These are phyloP conservation scores for Copidosoma aretas DNA, from an alignment of 2,888 invertebrate genomes.

Conservation along the genomic window DNA sequence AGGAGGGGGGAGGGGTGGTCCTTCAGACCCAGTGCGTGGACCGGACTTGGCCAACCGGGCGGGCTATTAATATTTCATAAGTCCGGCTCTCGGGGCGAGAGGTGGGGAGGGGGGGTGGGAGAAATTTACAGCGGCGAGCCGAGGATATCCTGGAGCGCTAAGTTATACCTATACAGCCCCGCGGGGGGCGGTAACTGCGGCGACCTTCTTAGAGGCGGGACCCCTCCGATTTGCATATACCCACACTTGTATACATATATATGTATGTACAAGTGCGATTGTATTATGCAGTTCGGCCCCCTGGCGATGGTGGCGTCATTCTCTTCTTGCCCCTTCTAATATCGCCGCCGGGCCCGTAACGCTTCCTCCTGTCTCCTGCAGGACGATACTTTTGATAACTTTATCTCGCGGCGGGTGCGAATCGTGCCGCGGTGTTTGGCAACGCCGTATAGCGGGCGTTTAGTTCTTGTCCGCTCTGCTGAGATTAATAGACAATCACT, in stretches of 20 bases:
- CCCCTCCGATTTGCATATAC: background rate
- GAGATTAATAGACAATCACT: background rate
- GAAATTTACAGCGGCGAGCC: background rate
- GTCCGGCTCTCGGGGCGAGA: background rate
- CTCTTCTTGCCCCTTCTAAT: background rate
- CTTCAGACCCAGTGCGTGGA: background rate
- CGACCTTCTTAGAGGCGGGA: background rate
- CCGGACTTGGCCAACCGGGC: background rate
- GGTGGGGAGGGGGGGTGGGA: too few relatives aligned
- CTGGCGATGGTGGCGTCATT: too few relatives aligned
- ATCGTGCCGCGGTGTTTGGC: background rate
- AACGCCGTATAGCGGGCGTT: too few relatives aligned
- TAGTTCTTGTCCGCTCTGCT: background rate
- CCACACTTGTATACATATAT: background rate
- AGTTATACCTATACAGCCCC: background rate
- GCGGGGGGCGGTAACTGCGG: background rate
- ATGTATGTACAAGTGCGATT: too few relatives aligned
- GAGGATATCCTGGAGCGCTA: background rate
- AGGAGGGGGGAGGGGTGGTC: background rate
- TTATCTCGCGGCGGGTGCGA: background rate
- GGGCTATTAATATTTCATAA: conserved; percentile 1
- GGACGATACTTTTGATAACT: background rate
- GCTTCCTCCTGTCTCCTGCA: background rate
- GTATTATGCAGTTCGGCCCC: too few relatives aligned
- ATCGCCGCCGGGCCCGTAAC: background rate